These are phyloP conservation scores for Cotesia congregata DNA, from an alignment of 2,888 invertebrate species.

Conservation along the genomic window DNA sequence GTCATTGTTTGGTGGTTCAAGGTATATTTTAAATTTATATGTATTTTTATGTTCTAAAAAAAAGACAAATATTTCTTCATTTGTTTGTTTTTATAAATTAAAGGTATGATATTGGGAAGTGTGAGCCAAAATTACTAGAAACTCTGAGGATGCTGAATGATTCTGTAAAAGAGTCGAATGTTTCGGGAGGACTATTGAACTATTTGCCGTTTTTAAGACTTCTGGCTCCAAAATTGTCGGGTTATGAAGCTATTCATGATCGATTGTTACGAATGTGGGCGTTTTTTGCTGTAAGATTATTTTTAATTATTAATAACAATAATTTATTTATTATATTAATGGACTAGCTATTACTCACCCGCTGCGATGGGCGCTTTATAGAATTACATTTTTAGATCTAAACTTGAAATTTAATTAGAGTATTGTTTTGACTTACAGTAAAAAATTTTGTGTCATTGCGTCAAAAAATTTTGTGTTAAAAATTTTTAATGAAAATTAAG, in stretches of 20 bases:
- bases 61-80: constrained; percentile 4
- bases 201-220: constrained; percentile 78
- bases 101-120: constrained; percentile 71
- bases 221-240: constrained; percentile 75
- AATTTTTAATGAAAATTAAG: no score
- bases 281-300: constrained; percentile 71
- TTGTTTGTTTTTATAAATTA: constrained; percentile 6
- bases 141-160: constrained; percentile 75
- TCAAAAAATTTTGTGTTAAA: no score
- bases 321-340: not conserved
- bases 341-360: no score
- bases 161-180: constrained; percentile 74
- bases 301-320: not conserved
- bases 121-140: constrained; percentile 74
- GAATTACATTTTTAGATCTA: no score
- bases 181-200: constrained; percentile 79
- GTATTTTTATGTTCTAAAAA: constrained; percentile 1
- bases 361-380: no score
- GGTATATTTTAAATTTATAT: constrained; percentile 58
- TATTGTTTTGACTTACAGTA: no score
- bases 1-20: constrained; percentile 78
- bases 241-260: constrained; percentile 73
- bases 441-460: no score
- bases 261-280: constrained; percentile 73
- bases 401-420: no score